phyloP scores from a whole-genome alignment of 1,140 invertebrate genomes.

The Homarus americanus region DNA sequence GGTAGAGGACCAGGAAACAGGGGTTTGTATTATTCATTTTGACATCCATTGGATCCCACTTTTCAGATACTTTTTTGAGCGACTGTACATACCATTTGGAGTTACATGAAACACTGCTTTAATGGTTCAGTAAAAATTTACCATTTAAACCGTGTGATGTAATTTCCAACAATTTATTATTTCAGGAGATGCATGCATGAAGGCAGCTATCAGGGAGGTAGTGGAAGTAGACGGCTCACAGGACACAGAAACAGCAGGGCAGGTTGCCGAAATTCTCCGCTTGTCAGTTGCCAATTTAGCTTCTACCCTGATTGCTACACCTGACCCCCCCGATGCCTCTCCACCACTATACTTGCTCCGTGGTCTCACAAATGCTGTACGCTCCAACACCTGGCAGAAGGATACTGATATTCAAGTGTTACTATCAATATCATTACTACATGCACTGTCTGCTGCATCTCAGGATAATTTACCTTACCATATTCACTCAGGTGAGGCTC shows the following conservation, averaged over 20 bases:
- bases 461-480: slow-evolving; percentile 91
- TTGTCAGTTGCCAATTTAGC: slow-evolving; percentile 83
- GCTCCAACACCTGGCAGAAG: slow-evolving; percentile 84
- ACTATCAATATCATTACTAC: slow-evolving; percentile 86
- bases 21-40: too few relatives aligned
- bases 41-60: too few relatives aligned
- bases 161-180: background rate
- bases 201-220: slow-evolving; percentile 89
- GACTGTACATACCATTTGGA: too few relatives aligned
- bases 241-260: slow-evolving; percentile 86
- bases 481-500: slow-evolving; percentile 85
- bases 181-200: slow-evolving; percentile 94
- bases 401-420: slow-evolving; percentile 80
- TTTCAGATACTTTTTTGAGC: too few relatives aligned
- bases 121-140: too few relatives aligned
- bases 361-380: slow-evolving; percentile 86
- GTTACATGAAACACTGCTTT: too few relatives aligned
- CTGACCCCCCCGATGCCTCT: slow-evolving; percentile 79
- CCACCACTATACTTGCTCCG: slow-evolving; percentile 86
- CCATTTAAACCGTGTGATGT: too few relatives aligned
- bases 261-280: slow-evolving; percentile 86
- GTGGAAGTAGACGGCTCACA: slow-evolving; percentile 87
- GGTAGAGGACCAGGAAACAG: too few relatives aligned
- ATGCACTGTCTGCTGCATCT: slow-evolving; percentile 85
- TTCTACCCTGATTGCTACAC: slow-evolving; percentile 90